Evolutionary conservation across 1,140 invertebrate species (phyloP), one percentile per base, ranked within the genome.

Genomic region (Neodiprion lecontei): DNA sequence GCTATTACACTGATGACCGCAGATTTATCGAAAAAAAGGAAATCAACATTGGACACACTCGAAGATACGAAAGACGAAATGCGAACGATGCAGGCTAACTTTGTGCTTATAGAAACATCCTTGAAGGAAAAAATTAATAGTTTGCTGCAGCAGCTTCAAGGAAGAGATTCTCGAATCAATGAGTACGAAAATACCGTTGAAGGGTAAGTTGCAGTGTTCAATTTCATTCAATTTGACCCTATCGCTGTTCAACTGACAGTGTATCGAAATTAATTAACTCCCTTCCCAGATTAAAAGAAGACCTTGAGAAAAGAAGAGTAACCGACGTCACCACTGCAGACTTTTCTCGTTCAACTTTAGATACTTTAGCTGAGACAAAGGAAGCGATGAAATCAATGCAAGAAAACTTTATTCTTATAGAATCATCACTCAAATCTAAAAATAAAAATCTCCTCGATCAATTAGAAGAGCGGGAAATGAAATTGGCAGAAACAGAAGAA

Each of bases 1-100:
- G 95, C 95, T 21, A 92, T 94, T 50, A 91, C 93, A n/a, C 87
- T 95, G 72, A 92, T 95, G 90, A 92, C 93, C 8, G 94, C 93
- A 77, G 93, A 92, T 84, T 87, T 95, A 70, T 93, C 91, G 77
- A 92, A 91, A 83, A 94, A 93, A 86, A 91, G 92, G 79, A 93
- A 94, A 88, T 91, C 90, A 74, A 92, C 92, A 11, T 83, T 95
- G 68, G 91, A 93, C 80, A 90, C 92, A 74, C 86, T 96, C 67
- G 94, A 95, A 81, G 94, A 95, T 79, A 94, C 94, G 11, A 93
- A 94, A 84, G 91, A 93, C 76, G 92, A 95, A 86, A 95, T 95
- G 93, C 90, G 92, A 84, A 90, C 91, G 79, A 95, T 95, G 93
- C 95, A 96, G 80, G 90, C 92, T 80, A 93, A 94, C 85, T 95